Conservation (phyloP, 2,888 invertebrate genomes). For the Lobophora halterata region DNA sequence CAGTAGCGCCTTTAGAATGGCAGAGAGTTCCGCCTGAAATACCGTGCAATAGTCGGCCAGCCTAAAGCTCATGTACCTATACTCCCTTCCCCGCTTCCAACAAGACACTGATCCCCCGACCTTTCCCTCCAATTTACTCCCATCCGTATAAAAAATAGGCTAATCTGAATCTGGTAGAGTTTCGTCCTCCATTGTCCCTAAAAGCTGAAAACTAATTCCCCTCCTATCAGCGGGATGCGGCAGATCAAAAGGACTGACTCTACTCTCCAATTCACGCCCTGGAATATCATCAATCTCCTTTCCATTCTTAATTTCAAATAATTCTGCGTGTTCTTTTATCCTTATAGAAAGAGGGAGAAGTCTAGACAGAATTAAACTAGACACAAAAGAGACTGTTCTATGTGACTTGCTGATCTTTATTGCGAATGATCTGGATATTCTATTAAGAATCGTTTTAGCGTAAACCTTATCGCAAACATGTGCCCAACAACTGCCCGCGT, state of each 20-base stretch:
- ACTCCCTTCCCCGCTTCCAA: not conserved
- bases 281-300: not conserved
- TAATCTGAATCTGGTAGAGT: not conserved
- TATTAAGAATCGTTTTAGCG: not conserved
- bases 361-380: slow-evolving; percentile 1
- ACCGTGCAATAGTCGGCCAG: not conserved
- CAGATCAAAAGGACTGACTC: not conserved
- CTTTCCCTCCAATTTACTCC: slow-evolving; percentile 3
- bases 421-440: not conserved
- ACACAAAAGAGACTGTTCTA: slow-evolving; percentile 2
- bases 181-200: not conserved
- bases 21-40: not conserved
- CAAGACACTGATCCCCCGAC: not conserved
- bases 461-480: not conserved
- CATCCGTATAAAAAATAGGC: not conserved
- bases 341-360: not conserved
- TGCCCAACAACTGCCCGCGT: slow-evolving; percentile 6
- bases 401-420: slow-evolving; percentile 7
- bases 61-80: not conserved
- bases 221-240: not conserved
- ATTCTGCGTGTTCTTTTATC: not conserved
- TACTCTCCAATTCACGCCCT: not conserved
- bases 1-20: not conserved
- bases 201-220: not conserved
- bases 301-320: slow-evolving; percentile 4